Evolutionary conservation across 2,113 vertebrate species (phyloP), one percentile per base, ranked within the genome.

Genomic region (Columba janthina): DNA sequence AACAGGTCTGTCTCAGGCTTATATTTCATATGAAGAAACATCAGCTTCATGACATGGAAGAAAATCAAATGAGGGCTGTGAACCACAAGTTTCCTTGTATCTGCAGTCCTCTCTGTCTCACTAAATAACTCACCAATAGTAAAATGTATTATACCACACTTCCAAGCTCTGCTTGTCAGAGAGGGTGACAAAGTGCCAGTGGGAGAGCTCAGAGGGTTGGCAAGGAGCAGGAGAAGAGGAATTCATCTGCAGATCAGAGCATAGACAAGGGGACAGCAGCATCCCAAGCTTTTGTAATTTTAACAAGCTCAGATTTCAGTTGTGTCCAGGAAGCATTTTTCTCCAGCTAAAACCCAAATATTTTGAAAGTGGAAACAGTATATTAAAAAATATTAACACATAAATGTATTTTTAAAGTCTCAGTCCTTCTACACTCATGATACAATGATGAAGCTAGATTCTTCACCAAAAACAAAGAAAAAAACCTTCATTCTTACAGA

Each of bases 391-490:
- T 53, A 28, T 26, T 46, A 57, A 53, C 11, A 22, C 1, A 38
- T 64, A 4, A 1, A 50, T 29, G 15, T 1, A 29, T 29, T 44
- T 61, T 60, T 7, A 3, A 74, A 36, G 31, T 62, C 15, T 80
- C 21, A 15, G 28, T 24, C 26, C 40, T 80, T 10, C 29, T 82
- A 48, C 4, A 12, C 25, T 90, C 14, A 28, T 48, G 29, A 51
- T 78, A 29, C 29, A 58, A 53, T 44, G 7, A 32, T 50, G 21
- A 81, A 82, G 2, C 1, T 42, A 78, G 4, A 1, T 69, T 79
- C 15, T 71, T 26, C 25, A 42, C 11, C 1, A 10, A 34, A 26
- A 1, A 5, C 4, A 21, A 4, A 8, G n/a, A 10, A 3, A 18
- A 38, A 26, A 34, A 54, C 4, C 6, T 46, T 18, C 1, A 0